Evolutionary conservation across 1,140 invertebrate genomes (phyloP), one percentile per base, ranked within the genome.

Genomic region (Melitaea cinxia): DNA sequence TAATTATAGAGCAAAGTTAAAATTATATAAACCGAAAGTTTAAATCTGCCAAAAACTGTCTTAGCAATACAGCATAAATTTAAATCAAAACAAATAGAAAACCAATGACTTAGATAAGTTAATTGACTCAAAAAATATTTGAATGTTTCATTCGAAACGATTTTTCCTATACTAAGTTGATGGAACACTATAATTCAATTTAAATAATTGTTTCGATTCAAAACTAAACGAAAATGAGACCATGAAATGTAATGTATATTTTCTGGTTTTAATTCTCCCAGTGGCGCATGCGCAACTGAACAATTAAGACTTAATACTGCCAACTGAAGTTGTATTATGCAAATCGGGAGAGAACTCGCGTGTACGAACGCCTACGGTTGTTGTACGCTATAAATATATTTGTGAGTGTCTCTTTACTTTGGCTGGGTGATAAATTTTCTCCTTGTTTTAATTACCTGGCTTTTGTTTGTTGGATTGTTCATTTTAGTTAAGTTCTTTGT

Each of bases 221-320:
- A 33, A 33, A 6, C 30, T 6, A 33, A 33, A 33, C 30, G 30
- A 5, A 26, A 58, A 58, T 45, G 30, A 47, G 42, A 49, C 39
- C 56, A 42, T 58, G 56, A 42, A 42, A 58, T 58, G 54, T 21
- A 23, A 12, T 23, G 12, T 47, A 47, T 47, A 47, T 47, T 47
- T 47, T 47, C 42, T 47, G 42, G 19, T 47, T 21, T 47, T 42
- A 56, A 42, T 42, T 37, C 54, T 58, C 28, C 26, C 56, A 47
- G 21, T 47, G 42, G 42, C 56, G 56, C 56, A 58, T 58, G 39
- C 56, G 56, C 56, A 23, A 58, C 35, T 57, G 30, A 60, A 89
- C 87, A 88, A 89, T 89, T 89, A 88, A 89, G 83, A 83, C 81
- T 84, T 85, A 86, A 89, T 85, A 86, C 78, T 77, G 70, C 75